Conservation (phyloP, 2,797 vertebrate species). For the Amniataba percoides region DNA sequence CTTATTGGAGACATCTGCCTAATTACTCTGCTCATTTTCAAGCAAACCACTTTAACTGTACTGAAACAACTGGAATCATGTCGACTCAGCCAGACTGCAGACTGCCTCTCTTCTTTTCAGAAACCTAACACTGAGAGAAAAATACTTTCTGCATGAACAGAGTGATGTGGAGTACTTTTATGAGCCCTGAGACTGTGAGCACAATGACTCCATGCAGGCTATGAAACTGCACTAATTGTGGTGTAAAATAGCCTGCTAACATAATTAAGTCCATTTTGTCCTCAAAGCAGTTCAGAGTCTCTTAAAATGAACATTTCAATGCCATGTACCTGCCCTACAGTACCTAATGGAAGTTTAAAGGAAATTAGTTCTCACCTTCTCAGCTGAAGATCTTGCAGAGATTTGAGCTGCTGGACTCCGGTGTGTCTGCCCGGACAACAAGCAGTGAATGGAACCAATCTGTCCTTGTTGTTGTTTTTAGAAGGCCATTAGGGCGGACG, state of each 20-base stretch:
- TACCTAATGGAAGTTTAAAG: background rate
- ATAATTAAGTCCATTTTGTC: background rate
- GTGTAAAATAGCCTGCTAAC: slow-evolving; percentile 2
- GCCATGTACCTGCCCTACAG: background rate
- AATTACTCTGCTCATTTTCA: slow-evolving; percentile 31
- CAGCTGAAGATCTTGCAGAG: slow-evolving; percentile 40
- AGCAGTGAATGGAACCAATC: slow-evolving; percentile 75
- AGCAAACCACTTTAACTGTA: slow-evolving; percentile 12
- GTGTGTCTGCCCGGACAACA: slow-evolving; percentile 53
- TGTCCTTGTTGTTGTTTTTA: slow-evolving; percentile 80
- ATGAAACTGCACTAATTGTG: background rate
- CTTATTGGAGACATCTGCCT: slow-evolving; percentile 22
- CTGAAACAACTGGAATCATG: slow-evolving; percentile 20
- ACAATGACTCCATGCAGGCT: background rate
- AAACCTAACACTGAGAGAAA: slow-evolving; percentile 31
- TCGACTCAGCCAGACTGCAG: slow-evolving; percentile 24
- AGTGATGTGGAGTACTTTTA: slow-evolving; percentile 10
- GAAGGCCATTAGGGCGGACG: slow-evolving; percentile 74
- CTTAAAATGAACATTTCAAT: background rate
- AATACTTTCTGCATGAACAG: slow-evolving; percentile 39
- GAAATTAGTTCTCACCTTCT: slow-evolving; percentile 58
- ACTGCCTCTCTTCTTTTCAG: slow-evolving; percentile 14
- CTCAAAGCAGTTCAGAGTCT: background rate
- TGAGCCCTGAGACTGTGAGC: slow-evolving; percentile 7
- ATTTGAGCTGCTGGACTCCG: slow-evolving; percentile 53